Base-by-base conservation (phyloP, 2,113 vertebrate genomes). In the Cyanistes caeruleus region DNA sequence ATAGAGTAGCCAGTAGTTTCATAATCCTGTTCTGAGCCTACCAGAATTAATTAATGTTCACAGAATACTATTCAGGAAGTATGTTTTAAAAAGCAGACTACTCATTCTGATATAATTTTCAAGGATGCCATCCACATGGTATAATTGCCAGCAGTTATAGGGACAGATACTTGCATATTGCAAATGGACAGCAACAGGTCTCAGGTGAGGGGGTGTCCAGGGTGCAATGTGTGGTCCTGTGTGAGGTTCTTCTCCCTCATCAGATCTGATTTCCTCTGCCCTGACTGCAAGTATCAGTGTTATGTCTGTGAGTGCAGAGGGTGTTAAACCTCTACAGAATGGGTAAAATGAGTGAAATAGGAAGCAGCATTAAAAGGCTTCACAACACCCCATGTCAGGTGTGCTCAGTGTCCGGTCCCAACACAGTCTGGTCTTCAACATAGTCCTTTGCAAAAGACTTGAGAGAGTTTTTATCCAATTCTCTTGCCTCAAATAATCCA, bases 21-120 rank as follows among this genome's bases (percentile, higher is more conserved):
- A 92, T 90, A 95, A 95, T 96, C 86, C 83, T 93, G 80, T 96
- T 96, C 83, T 78, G 68, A 92, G 64, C 48, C 80, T 64, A 90
- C 35, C 64, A 96, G 93, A 93, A 97, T 97, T 95, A 96, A 97
- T 97, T 96, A 95, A 30, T 59, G 91, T 78, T 95, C 91, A 81
- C 64, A 95, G 90, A 84, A 95, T 87, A 92, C 76, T 92, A 63
- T 89, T 93, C 83, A 97, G 96, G 86, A 95, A 96, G 86, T 72
- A 56, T 25, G 56, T 86, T 95, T 95, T 92, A 84, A 93, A 92
- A 97, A 95, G 60, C 95, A 95, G 95, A 87, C 62, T 93, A 39
- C 91, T 92, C 68, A 96, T 97, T 88, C 93, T 35, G 30, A 20
- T 69, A 51, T 89, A 95, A 96, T 95, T 95, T 62, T 72, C 89